Base-by-base conservation (phyloP, 2,797 vertebrate species). In the Enteromius radiatus region DNA sequence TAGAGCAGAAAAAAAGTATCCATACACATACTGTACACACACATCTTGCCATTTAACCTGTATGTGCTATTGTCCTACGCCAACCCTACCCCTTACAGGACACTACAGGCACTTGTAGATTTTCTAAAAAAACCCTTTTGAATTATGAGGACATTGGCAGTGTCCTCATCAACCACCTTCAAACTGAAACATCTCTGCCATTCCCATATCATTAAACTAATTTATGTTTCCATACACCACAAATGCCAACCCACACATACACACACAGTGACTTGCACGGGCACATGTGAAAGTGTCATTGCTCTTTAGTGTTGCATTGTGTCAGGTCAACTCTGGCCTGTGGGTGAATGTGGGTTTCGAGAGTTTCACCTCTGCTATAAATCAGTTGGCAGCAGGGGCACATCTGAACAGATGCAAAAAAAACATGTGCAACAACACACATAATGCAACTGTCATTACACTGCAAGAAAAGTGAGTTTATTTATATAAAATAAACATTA, bases 371-470 rank as follows among this genome's bases (percentile, higher is more conserved):
- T 45, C 14, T 17, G 41, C 41, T 4, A 28, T 70, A 41, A 26
- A 45, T 45, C 38, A 45, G 67, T 8, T 23, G 12, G 41, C n/a
- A 45, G 17, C 28, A 65, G 63, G 7, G 15, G 56, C 3, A 33
- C 14, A 26, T 33, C 3, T 14, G 38, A 59, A 71, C 26, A 73
- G 28, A 54, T 19, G n/a, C 19, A 19, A 0, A 31, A 38, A 59
- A 14, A 49, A 67, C 38, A 59, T 49, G 45, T 11, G 2, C 38
- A 47, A 3, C 10, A 47, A 15, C 17, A 49, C 17, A 28, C 23
- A 64, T 33, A 8, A 15, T 52, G 19, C 19, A 71, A 36, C 28
- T 64, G 67, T 36, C 19, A 73, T 54, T 86, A 81, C 63, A 82
- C n/a, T 52, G 33, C 21, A 10, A 31, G 3, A 38, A 67, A 78